These are phyloP conservation scores for Harpagifer antarcticus DNA, from an alignment of 2,797 vertebrate species.

Conservation along the genomic window DNA sequence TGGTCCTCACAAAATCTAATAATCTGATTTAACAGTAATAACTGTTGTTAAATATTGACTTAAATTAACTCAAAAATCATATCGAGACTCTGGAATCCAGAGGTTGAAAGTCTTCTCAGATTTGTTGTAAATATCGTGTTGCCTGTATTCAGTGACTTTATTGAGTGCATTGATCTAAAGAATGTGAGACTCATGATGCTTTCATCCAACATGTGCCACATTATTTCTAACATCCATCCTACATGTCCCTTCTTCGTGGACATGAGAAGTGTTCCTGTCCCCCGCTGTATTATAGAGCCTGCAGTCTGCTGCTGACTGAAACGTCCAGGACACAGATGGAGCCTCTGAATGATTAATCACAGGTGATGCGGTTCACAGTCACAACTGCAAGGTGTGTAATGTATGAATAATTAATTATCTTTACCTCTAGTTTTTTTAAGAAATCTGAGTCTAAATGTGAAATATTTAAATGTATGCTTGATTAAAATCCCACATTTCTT, in stretches of 20 bases:
- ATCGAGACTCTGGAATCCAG: too few species aligned
- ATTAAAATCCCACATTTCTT: background rate
- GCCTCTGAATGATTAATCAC: conserved; percentile 78
- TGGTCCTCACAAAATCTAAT: conserved; percentile 43
- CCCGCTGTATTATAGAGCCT: conserved; percentile 21
- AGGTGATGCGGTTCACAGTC: conserved; percentile 68
- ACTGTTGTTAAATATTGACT: background rate
- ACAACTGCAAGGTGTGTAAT: conserved; percentile 59
- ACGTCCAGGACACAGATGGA: conserved; percentile 72
- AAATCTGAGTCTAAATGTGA: background rate
- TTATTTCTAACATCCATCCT: conserved; percentile 16
- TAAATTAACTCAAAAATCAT: background rate
- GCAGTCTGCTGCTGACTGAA: conserved; percentile 54
- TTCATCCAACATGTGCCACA: conserved; percentile 4
- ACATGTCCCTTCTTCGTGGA: conserved; percentile 33
- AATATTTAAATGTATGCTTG: background rate
- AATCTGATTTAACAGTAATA: background rate
- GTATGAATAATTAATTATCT: conserved; percentile 62
- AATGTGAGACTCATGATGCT: background rate
- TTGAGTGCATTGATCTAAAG: conserved; percentile 5
- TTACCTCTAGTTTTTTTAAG: conserved; percentile 5
- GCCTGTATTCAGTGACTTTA: conserved; percentile 4
- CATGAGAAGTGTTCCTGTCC: conserved; percentile 33
- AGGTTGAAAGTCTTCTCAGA: too few species aligned
- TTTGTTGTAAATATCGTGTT: background rate